A percentile compares a stretch with the other conserved stretches of the same genome.
These are phyloP conservation scores for Dinomys branickii DNA, from an alignment of 2,113 vertebrate species.

Conservation along the genomic window DNA sequence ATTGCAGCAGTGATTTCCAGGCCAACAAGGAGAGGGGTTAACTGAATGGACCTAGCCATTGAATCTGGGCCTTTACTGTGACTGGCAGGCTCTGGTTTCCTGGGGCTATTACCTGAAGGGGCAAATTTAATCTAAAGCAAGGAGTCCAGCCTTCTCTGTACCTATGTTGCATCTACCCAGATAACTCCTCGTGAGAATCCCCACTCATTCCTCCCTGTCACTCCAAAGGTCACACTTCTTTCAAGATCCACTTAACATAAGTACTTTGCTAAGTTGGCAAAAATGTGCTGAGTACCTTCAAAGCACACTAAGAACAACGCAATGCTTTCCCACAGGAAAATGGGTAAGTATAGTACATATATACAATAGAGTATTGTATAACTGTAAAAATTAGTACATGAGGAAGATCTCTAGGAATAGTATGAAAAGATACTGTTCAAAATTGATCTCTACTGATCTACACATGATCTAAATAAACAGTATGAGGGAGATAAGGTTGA, in stretches of 20 bases:
- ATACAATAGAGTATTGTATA: rapidly evolving
- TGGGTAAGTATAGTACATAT: too few relatives aligned
- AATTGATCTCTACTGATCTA: not conserved
- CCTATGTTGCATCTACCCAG: not conserved
- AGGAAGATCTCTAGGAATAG: not conserved
- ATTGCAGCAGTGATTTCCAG: not conserved
- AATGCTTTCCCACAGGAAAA: not conserved
- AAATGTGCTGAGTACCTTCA: not conserved
- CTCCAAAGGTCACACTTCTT: not conserved
- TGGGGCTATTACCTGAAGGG: not conserved
- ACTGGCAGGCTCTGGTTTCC: not conserved
- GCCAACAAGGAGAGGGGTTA: not conserved
- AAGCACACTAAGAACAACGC: not conserved
- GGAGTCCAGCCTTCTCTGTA: rapidly evolving
- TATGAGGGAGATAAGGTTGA: not conserved
- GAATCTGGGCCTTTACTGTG: not conserved
- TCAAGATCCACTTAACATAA: not conserved
- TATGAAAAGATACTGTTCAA: not conserved
- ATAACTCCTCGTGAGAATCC: too few relatives aligned
- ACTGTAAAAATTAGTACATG: not conserved
- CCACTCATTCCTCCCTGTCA: not conserved
- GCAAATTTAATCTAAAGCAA: not conserved
- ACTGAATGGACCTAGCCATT: not conserved
- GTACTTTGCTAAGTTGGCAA: not conserved
- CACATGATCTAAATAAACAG: not conserved